Conservation (phyloP, 2,797 vertebrate genomes). For the Chrysocyon brachyurus region DNA sequence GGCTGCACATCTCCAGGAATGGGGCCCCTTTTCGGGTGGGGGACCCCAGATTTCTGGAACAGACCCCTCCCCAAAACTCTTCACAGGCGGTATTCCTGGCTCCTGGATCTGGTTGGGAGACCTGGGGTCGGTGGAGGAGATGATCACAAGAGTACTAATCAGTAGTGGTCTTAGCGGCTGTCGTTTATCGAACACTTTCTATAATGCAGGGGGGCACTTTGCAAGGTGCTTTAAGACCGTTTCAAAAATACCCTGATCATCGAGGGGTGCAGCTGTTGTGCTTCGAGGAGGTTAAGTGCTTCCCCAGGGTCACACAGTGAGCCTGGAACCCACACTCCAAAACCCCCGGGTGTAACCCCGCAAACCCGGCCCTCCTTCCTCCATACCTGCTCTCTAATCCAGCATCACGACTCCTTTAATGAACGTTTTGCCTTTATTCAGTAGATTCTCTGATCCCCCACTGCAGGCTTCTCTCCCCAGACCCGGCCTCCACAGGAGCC, state of each 20-base stretch:
- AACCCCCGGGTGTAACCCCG: background rate
- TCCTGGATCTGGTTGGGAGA: background rate
- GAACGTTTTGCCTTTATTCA: slow-evolving; percentile 74
- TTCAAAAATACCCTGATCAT: background rate
- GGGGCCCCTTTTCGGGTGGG: background rate
- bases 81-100: background rate
- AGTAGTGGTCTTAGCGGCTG: background rate
- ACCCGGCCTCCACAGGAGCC: background rate
- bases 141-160: background rate
- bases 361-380: background rate
- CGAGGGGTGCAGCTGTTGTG: background rate
- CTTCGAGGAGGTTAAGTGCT: background rate
- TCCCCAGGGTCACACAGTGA: background rate
- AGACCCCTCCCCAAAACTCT: background rate
- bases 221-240: background rate
- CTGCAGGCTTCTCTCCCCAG: background rate
- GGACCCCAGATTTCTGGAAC: background rate
- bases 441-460: slow-evolving; percentile 50
- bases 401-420: background rate
- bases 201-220: background rate
- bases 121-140: background rate
- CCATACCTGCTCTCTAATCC: background rate
- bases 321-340: background rate
- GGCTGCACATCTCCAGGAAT: background rate
- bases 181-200: background rate